These are phyloP conservation scores for Ormyrus labotus DNA, from an alignment of 2,888 invertebrate species.

Conservation along the genomic window DNA sequence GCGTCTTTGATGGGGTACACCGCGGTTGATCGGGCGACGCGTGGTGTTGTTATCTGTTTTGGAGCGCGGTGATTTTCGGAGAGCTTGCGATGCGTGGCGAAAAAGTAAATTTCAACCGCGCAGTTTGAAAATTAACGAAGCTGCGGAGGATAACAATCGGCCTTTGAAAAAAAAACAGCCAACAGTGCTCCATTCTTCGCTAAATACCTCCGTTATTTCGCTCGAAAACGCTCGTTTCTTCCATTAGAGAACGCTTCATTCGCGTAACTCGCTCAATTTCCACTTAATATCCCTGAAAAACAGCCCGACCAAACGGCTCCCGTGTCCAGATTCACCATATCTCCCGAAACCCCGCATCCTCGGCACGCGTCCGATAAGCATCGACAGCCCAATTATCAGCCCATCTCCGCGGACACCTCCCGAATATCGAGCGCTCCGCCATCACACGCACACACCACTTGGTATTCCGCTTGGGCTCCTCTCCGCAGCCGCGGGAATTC, in stretches of 20 bases:
- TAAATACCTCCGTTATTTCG: too few species aligned
- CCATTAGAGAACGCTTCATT: too few species aligned
- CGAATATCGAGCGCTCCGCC: constrained; percentile 44
- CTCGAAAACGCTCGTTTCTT: too few species aligned
- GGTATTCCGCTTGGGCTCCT: constrained; percentile 64
- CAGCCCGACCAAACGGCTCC: neutral
- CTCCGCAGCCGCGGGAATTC: constrained; percentile 65
- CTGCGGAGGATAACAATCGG: too few species aligned
- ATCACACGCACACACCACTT: constrained; percentile 58
- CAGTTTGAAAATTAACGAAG: too few species aligned
- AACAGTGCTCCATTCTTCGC: too few species aligned
- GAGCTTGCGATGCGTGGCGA: too few species aligned
- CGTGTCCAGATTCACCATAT: neutral
- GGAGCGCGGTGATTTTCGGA: neutral
- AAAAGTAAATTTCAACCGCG: too few species aligned
- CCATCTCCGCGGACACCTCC: constrained; percentile 16
- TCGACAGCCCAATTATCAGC: too few species aligned
- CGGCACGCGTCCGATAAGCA: neutral
- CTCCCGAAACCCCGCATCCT: neutral
- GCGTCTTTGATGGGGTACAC: neutral
- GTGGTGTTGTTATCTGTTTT: neutral
- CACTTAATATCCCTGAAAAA: too few species aligned
- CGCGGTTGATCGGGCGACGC: neutral
- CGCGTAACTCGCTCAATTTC: too few species aligned
- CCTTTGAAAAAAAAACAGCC: too few species aligned